These are phyloP conservation scores for Rotaria sp. DNA, from an alignment of 2,888 invertebrate species.

Conservation along the genomic window DNA sequence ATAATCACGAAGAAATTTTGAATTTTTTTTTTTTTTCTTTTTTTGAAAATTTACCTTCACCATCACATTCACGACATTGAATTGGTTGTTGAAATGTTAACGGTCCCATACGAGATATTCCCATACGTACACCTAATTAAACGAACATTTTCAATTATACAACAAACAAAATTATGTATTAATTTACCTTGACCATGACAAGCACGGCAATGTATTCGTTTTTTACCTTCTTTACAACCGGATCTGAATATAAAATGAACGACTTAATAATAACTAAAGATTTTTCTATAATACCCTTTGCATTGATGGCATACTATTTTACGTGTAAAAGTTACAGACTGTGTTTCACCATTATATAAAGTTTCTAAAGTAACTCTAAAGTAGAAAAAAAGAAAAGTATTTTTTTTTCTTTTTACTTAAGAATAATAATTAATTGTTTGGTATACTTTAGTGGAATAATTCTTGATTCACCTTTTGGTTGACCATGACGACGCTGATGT, in stretches of 20 bases:
- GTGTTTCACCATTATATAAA: conserved; percentile 78
- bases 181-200: conserved; percentile 68
- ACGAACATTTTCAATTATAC: background rate
- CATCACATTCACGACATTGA: conserved; percentile 56
- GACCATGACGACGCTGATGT: background rate
- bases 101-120: background rate
- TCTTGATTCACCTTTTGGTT: background rate
- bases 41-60: conserved; percentile 57
- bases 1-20: background rate
- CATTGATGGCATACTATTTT: conserved; percentile 72
- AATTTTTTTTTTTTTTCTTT: no score
- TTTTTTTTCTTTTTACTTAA: no score
- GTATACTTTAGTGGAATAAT: background rate
- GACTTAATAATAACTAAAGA: background rate
- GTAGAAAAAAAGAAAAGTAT: conserved; percentile 36
- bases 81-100: conserved; percentile 44
- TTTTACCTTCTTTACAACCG: conserved; percentile 67
- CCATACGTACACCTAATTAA: background rate
- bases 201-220: conserved; percentile 61
- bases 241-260: conserved; percentile 44
- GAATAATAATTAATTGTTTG: no score
- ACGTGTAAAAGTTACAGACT: conserved; percentile 73
- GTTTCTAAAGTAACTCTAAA: conserved; percentile 78
- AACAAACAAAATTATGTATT: background rate
- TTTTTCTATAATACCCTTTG: conserved; percentile 61